Base-by-base conservation (phyloP, 2,113 vertebrate genomes). In the Tricholaema leucomelas region DNA sequence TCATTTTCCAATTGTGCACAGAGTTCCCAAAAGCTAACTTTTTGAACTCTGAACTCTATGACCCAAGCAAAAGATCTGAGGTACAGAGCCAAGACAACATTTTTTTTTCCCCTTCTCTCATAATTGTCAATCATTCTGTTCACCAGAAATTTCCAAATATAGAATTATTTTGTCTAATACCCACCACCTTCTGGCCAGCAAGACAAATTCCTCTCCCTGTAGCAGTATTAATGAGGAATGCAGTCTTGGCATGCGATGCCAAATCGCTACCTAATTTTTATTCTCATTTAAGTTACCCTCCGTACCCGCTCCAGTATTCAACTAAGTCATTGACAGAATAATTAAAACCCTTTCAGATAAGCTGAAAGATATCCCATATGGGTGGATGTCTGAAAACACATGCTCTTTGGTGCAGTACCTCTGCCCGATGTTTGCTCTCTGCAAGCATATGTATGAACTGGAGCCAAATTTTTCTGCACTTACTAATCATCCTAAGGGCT, bases 61-160 rank as follows among this genome's bases (percentile, higher is more conserved):
- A 90, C 21, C 27, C 35, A 77, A 70, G 35, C 2, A 77, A 81
- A 91, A 83, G 25, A 21, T 80, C 28, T 83, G 48, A 63, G 80
- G 82, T 33, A 59, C 8, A 54, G 66, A 71, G 61, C 75, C 66
- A 83, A 56, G 38, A 16, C 20, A 86, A 35, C 40, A 54, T 81
- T 87, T 75, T 86, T 86, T 91, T 87, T 33, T 55, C 8, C 8
- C 9, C 36, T 69, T 73, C 42, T 74, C 31, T 85, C 2, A 0
- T 71, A 76, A 82, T 44, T 83, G 64, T 88, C 81, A 86, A 86
- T 88, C 78, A 91, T 44, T 76, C 72, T 72, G 59, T 92, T 81
- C 58, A 85, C 73, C 74, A 94, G 81, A 97, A 97, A 96, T 83
- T 84, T 96, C 95, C 94, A 96, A 96, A 93, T 95, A 92, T 91